phyloP scores from a whole-genome alignment of 2,113 vertebrate species.

The Heterotis niloticus region DNA sequence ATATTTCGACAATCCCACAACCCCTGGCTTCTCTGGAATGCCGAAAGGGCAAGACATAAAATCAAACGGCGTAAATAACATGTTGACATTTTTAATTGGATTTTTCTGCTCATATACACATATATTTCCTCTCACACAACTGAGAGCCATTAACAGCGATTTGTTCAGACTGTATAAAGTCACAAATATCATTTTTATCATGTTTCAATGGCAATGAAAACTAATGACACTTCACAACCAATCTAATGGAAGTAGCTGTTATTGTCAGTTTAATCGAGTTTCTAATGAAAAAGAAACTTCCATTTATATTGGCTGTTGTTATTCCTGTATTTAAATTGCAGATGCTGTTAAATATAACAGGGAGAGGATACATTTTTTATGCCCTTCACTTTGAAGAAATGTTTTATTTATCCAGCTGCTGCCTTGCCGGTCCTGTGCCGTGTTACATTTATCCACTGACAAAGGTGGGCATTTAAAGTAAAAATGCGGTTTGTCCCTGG shows the following conservation, averaged over 20 bases:
- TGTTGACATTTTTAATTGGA: background rate
- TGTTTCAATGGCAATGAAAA: slow-evolving; percentile 23
- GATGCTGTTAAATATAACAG: slow-evolving; percentile 12
- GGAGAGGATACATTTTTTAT: background rate
- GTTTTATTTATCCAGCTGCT: background rate
- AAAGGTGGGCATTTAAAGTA: background rate
- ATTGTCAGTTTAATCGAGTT: slow-evolving; percentile 15
- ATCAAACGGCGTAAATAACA: background rate
- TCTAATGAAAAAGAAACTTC: slow-evolving; percentile 16
- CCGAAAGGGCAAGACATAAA: background rate
- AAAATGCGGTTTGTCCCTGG: background rate
- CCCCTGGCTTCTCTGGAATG: background rate
- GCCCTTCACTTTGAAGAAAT: background rate
- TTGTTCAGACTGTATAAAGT: slow-evolving; percentile 5
- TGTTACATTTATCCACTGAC: background rate
- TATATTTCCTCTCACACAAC: background rate
- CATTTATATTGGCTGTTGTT: slow-evolving; percentile 16
- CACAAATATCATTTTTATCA: slow-evolving; percentile 22
- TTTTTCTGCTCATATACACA: slow-evolving; percentile 2
- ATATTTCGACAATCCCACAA: background rate
- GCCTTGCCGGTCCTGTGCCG: too few relatives aligned
- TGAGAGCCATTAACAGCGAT: background rate
- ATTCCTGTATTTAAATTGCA: slow-evolving; percentile 18
- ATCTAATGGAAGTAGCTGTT: slow-evolving; percentile 13
- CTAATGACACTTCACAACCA: slow-evolving; percentile 15